Percentiles rank a stretch among this genome's conserved stretches.
phyloP scores from a whole-genome alignment of 2,113 vertebrate species.

The Orthonyx spaldingii region DNA sequence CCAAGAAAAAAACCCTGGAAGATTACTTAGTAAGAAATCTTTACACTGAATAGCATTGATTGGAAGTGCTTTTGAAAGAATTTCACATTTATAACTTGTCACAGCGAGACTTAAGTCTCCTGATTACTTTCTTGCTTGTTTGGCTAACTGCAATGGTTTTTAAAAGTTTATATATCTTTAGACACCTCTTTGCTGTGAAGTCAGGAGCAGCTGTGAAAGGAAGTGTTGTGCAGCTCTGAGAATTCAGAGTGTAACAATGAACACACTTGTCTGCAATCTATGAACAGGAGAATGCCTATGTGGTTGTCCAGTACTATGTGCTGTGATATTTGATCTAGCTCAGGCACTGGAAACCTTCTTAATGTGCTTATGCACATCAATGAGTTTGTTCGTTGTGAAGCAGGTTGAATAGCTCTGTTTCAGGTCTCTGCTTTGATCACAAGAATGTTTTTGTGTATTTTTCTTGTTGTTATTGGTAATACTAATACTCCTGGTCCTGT shows the following conservation, averaged over 20 bases:
- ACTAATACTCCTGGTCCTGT: background rate
- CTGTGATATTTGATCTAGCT: background rate
- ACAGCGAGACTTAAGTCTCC: background rate
- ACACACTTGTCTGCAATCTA: background rate
- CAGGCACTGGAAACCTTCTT: background rate
- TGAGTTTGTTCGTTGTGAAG: background rate
- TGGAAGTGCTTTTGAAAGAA: background rate
- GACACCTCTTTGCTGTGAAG: background rate
- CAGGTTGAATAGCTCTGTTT: background rate
- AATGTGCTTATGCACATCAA: background rate
- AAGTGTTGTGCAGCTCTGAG: background rate
- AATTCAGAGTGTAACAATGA: background rate
- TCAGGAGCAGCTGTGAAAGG: background rate
- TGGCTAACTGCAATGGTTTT: background rate
- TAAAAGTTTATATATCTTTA: background rate
- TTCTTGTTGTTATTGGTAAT: background rate
- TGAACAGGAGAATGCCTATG: background rate
- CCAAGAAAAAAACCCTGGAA: background rate
- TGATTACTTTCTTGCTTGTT: background rate
- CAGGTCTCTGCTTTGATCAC: background rate
- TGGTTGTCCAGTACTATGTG: background rate
- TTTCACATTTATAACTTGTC: background rate
- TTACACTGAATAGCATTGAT: background rate
- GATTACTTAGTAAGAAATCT: background rate
- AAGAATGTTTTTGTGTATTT: background rate